Percentiles rank a stretch among this genome's conserved stretches.
phyloP scores from a whole-genome alignment of 37 sponge, comb jelly and placozoan genomes.

The Trichoplax adhaerens region DNA sequence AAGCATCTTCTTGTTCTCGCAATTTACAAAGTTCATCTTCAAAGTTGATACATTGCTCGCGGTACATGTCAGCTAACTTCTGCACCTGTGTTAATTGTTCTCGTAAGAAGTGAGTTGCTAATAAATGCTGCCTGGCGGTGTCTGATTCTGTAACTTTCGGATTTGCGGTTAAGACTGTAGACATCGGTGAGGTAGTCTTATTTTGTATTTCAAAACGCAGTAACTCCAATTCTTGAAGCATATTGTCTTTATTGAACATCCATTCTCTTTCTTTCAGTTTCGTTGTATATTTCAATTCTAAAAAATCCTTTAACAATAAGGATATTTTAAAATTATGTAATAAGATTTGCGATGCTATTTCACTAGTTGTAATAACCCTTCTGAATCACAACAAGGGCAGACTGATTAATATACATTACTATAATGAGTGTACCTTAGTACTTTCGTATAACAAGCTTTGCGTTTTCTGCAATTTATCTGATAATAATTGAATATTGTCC shows the following conservation, averaged over 20 bases:
- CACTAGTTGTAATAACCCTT: not conserved
- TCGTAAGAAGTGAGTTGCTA: slow-evolving; percentile 16
- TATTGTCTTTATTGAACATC: slow-evolving; percentile 74
- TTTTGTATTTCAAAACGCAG: not conserved
- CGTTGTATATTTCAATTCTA: slow-evolving; percentile 78
- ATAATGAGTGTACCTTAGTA: not conserved
- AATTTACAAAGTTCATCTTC: slow-evolving; percentile 80
- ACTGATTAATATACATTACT: not conserved
- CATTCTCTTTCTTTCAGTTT: slow-evolving; percentile 68
- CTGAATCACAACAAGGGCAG: not conserved
- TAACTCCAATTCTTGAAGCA: slow-evolving; percentile 65
- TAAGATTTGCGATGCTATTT: not conserved
- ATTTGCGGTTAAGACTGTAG: not conserved
- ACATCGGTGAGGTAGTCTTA: not conserved
- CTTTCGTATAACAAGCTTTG: slow-evolving; percentile 86
- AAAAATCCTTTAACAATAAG: slow-evolving; percentile 67
- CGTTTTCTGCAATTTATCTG: slow-evolving; percentile 68
- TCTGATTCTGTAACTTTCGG: slow-evolving; percentile 9
- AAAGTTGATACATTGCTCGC: slow-evolving; percentile 80
- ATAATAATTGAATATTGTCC: slow-evolving; percentile 38
- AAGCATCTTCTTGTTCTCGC: slow-evolving; percentile 64
- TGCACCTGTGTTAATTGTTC: slow-evolving; percentile 42
- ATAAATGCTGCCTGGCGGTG: not conserved
- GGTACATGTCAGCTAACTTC: slow-evolving; percentile 90
- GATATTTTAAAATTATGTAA: not conserved